Conservation (phyloP, 2,888 invertebrate genomes). For the Temnothorax unifasciatus region DNA sequence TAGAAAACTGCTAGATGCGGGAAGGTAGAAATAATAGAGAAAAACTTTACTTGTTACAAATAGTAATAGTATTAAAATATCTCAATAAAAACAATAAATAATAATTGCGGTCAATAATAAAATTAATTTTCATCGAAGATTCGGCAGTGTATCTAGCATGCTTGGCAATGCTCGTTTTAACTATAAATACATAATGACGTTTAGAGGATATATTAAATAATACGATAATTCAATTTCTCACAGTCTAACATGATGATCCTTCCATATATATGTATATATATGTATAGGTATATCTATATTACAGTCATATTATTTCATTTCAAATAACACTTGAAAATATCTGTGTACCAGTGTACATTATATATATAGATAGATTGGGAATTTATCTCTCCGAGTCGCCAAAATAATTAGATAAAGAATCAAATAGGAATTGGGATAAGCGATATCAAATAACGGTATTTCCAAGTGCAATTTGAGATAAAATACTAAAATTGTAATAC, state of each 20-base stretch:
- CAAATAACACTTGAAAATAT: slow-evolving; percentile 21
- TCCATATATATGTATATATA: slow-evolving; percentile 6
- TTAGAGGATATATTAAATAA: slow-evolving; percentile 82
- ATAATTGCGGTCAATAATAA: slow-evolving; percentile 85
- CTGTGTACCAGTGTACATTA: neutral
- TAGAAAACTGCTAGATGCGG: slow-evolving; percentile 60
- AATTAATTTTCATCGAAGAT: slow-evolving; percentile 84
- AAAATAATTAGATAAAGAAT: neutral
- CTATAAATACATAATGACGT: slow-evolving; percentile 77
- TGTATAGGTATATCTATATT: slow-evolving; percentile 19
- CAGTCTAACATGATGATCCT: slow-evolving; percentile 66
- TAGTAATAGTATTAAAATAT: slow-evolving; percentile 86
- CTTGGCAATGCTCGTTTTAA: slow-evolving; percentile 82
- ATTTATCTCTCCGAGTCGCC: neutral
- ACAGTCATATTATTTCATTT: neutral
- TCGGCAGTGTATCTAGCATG: slow-evolving; percentile 86
- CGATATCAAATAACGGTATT: neutral
- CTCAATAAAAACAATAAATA: slow-evolving; percentile 86
- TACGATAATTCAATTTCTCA: slow-evolving; percentile 81
- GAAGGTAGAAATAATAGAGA: slow-evolving; percentile 75
- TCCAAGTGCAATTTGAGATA: neutral
- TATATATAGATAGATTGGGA: neutral
- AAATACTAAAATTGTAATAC: slow-evolving; percentile 22
- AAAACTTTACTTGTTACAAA: slow-evolving; percentile 84
- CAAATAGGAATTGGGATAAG: neutral